Evolutionary conservation across 2,113 vertebrate species (phyloP), one percentile per base, ranked within the genome.

Genomic region (Microtus pennsylvanicus): DNA sequence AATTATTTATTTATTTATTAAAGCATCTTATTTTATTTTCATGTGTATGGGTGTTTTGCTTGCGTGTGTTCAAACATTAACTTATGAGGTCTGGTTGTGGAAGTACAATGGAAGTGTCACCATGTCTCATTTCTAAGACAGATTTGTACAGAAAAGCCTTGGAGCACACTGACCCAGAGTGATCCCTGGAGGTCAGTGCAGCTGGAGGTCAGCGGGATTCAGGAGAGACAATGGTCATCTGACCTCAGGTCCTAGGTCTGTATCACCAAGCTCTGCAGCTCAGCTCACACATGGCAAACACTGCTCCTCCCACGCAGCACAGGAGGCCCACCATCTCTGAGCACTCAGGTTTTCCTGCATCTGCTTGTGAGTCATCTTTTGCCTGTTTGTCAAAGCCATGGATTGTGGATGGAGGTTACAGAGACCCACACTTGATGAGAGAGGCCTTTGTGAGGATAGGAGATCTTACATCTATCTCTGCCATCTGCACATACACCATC

Each of bases 401-500:
- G 3, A 10, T 77, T 93, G 21, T 52, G 8, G 87, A 0, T 45
- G 26, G 61, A 1, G 8, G 24, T 75, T 91, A 35, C 26, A 83
- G 70, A 77, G 8, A 7, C 9, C 77, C 47, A 9, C 35, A 78
- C 5, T 87, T 55, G 35, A 0, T 38, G 28, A 69, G 81, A 42
- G 45, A 61, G 1, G 1, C 33, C n/a, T 42, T 69, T 83, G 13
- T 14, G 85, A 55, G 13, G 90, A 65, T 58, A 30, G 78, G 42
- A 77, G 45, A 5, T 50, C 47, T 10, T 80, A 74, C 61, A 72
- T 94, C 82, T 96, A 19, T 19, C 76, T 96, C 77, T 95, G 24
- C 72, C 94, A 0, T 58, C 75, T 95, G 10, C 10, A 93, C 55
- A 98, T 9, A 30, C 90, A 88, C 0, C 45, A 88, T 97, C 88